Evolutionary conservation across 2,797 vertebrate species (phyloP), one percentile per base, ranked within the genome.

Genomic region (Prionace glauca): DNA sequence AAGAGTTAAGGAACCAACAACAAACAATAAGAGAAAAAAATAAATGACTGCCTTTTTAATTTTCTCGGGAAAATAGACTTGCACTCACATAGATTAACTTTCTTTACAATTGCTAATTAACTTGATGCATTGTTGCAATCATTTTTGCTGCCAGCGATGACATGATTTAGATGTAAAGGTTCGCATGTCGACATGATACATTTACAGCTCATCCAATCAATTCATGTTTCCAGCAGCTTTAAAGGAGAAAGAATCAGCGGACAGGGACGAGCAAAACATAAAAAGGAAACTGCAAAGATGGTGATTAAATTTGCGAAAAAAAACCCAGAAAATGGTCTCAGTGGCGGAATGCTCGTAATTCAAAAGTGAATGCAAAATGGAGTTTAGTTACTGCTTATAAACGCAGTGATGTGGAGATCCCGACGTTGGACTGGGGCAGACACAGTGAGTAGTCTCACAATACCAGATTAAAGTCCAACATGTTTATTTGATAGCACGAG

Each of bases 21-120:
- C 26, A 50, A 72, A 24, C 81, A 45, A 36, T 79, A 10, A 50
- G 18, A 24, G 62, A 36, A n/a, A 69, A 69, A 69, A 71, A 16
- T 72, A 72, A 74, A 71, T 72, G 67, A 56, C 45, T 94, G 41
- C 36, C 36, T 12, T 50, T 50, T 74, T 94, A 94, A 94, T 94
- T 94, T 67, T 69, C 88, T 32, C 14, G 41, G 91, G 1, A 26
- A n/a, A 69, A 41, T n/a, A 41, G 14, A 36, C n/a, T 67, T 94
- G 69, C 41, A 50, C 10, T 72, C 41, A 74, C 24, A 45, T 71
- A 50, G 36, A 72, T 94, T 71, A 72, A 14, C 22, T 69, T 91
- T 91, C 56, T 65, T 26, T 41, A 56, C 26, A 74, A 94, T 94
- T 94, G 45, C 22, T 94, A 94, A 94, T 74, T 72, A 94, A 71